A percentile compares a stretch with the other conserved stretches of the same genome.
Evolutionary conservation across 1,140 invertebrate species (phyloP).

Genomic region (Lasaia peninsularis): DNA sequence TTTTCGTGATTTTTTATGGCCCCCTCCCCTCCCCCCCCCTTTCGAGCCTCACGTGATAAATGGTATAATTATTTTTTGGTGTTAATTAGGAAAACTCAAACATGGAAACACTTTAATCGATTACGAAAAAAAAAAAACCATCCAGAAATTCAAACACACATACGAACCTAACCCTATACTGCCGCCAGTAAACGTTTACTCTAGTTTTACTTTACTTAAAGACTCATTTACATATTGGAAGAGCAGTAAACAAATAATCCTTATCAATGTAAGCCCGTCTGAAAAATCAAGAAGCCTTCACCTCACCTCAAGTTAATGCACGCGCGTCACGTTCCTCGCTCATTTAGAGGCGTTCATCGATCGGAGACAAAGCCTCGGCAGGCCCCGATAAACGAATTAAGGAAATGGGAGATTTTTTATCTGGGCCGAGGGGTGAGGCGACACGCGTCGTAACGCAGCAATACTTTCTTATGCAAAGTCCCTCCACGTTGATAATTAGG

Average conservation of each 20-base stretch:
- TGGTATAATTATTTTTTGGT: too few relatives aligned
- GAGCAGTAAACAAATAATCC: neutral
- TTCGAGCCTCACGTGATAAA: too few relatives aligned
- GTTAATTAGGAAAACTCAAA: too few relatives aligned
- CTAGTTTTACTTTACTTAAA: too few relatives aligned
- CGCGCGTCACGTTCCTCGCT: constrained; percentile 67
- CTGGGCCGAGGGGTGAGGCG: constrained; percentile 53
- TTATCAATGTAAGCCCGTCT: neutral
- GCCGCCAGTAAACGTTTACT: too few relatives aligned
- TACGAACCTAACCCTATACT: too few relatives aligned
- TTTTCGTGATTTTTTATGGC: too few relatives aligned
- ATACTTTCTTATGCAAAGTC: constrained; percentile 76
- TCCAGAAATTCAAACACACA: too few relatives aligned
- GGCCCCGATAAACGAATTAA: constrained; percentile 75
- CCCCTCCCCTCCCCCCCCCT: too few relatives aligned
- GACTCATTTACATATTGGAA: neutral
- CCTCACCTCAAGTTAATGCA: constrained; percentile 60
- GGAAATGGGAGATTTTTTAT: constrained; percentile 77
- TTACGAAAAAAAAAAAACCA: too few relatives aligned
- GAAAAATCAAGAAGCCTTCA: constrained; percentile 9
- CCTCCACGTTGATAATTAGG: constrained; percentile 69
- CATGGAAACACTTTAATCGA: too few relatives aligned
- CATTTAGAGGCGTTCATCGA: constrained; percentile 72
- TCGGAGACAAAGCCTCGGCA: constrained; percentile 72
- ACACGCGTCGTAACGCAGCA: constrained; percentile 72